Evolutionary conservation across 2,888 invertebrate genomes (phyloP).

Genomic region (Amorpha juglandis): DNA sequence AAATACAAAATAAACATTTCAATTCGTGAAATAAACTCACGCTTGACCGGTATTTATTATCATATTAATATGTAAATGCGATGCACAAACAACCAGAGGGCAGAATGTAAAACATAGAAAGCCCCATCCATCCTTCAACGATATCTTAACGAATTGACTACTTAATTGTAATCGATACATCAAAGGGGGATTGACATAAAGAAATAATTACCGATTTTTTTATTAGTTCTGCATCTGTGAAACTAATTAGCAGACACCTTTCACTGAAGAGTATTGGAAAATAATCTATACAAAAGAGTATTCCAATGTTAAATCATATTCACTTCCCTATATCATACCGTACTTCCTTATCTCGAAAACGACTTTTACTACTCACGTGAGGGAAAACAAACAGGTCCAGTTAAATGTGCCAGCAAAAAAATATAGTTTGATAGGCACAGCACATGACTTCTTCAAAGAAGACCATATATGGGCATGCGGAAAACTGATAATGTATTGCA

Average conservation of each 20-base stretch:
- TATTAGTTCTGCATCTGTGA: too few relatives aligned
- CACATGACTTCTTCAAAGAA: not conserved
- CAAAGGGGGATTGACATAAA: not conserved
- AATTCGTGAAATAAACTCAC: not conserved
- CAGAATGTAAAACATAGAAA: slow-evolving; percentile 13
- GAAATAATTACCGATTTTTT: too few relatives aligned
- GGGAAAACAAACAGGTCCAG: not conserved
- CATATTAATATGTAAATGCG: not conserved
- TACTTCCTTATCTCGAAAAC: too few relatives aligned
- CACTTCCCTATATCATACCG: too few relatives aligned
- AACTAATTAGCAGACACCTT: too few relatives aligned
- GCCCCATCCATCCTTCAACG: not conserved
- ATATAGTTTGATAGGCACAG: not conserved
- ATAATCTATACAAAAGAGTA: too few relatives aligned
- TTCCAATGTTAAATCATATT: too few relatives aligned
- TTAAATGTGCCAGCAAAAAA: not conserved
- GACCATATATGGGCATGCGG: not conserved
- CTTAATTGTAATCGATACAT: not conserved
- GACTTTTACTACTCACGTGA: too few relatives aligned
- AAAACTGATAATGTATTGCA: slow-evolving; percentile 18
- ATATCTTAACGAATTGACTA: not conserved
- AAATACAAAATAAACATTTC: too few relatives aligned
- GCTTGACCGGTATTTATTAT: too few relatives aligned
- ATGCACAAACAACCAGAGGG: not conserved
- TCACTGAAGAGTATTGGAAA: too few relatives aligned